Conservation (phyloP, 2,888 invertebrate genomes). For the Entomobrya proxima region DNA sequence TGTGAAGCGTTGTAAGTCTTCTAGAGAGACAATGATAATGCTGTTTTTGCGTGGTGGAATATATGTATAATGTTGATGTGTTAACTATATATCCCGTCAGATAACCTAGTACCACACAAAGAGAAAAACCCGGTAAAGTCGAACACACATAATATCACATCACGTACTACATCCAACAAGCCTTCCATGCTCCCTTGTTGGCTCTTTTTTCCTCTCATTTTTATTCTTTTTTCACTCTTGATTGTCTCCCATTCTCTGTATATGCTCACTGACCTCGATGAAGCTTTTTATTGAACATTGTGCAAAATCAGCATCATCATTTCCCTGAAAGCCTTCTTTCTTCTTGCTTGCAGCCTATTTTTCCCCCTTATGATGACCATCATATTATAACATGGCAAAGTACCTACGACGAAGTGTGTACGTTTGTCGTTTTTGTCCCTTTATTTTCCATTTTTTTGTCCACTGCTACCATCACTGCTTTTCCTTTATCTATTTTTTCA, state of each 20-base stretch:
- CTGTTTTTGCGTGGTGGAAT: too few relatives aligned
- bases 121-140: too few relatives aligned
- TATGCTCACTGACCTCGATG: conserved; percentile 46
- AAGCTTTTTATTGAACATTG: conserved; percentile 58
- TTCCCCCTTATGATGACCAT: not conserved
- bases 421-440: conserved; percentile 8
- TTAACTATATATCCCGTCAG: too few relatives aligned
- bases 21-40: too few relatives aligned
- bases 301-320: conserved; percentile 66
- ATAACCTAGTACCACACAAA: too few relatives aligned
- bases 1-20: too few relatives aligned
- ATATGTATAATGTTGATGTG: too few relatives aligned
- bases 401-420: not conserved
- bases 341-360: not conserved
- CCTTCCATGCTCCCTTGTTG: conserved; percentile 17
- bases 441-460: conserved; percentile 3
- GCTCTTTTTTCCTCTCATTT: not conserved
- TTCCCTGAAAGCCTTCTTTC: not conserved
- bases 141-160: conserved; percentile 28
- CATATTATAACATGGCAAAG: not conserved
- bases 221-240: conserved; percentile 9
- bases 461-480: not conserved
- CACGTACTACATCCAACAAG: conserved; percentile 31
- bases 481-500: conserved; percentile 25
- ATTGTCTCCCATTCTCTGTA: not conserved